A percentile compares a stretch with the other conserved stretches of the same genome.
These are phyloP conservation scores for Dolichoris vasculosae DNA, from an alignment of 1,140 invertebrate species.

Conservation along the genomic window DNA sequence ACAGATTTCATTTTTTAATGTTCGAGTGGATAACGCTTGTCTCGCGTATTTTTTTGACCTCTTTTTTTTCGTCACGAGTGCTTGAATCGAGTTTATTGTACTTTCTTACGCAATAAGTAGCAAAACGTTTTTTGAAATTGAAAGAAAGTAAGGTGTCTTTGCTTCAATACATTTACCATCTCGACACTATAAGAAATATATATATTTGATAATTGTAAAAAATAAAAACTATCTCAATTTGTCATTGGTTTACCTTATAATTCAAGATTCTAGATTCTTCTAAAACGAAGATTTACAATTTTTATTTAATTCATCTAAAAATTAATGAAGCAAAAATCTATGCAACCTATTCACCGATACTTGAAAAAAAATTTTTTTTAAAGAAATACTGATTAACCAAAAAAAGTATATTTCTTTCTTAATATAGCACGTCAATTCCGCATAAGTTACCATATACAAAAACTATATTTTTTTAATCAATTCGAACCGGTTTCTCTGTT, in stretches of 20 bases:
- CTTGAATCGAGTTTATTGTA: constrained; percentile 1
- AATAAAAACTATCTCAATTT: too few relatives aligned
- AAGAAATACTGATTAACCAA: not conserved
- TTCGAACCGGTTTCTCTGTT: not conserved
- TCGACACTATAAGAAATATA: not conserved
- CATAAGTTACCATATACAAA: not conserved
- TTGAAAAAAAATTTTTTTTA: too few relatives aligned
- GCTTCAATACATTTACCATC: not conserved
- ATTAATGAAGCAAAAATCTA: too few relatives aligned
- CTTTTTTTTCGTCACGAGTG: not conserved
- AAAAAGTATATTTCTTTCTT: not conserved
- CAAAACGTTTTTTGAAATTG: not conserved
- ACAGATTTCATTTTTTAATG: not conserved
- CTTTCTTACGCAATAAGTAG: not conserved
- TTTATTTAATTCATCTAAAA: too few relatives aligned
- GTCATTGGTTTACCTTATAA: too few relatives aligned
- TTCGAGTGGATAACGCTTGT: not conserved
- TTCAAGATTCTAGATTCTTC: too few relatives aligned
- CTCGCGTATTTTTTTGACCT: not conserved
- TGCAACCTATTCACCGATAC: too few relatives aligned
- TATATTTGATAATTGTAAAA: too few relatives aligned
- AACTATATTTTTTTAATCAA: constrained; percentile 23
- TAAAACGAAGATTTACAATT: too few relatives aligned
- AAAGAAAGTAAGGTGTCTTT: constrained; percentile 18
- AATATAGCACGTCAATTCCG: not conserved